These are phyloP conservation scores for Haliclystus octoradiatus DNA, from an alignment of 30 jellyfish, hydroid and myxozoan genomes.

Conservation along the genomic window DNA sequence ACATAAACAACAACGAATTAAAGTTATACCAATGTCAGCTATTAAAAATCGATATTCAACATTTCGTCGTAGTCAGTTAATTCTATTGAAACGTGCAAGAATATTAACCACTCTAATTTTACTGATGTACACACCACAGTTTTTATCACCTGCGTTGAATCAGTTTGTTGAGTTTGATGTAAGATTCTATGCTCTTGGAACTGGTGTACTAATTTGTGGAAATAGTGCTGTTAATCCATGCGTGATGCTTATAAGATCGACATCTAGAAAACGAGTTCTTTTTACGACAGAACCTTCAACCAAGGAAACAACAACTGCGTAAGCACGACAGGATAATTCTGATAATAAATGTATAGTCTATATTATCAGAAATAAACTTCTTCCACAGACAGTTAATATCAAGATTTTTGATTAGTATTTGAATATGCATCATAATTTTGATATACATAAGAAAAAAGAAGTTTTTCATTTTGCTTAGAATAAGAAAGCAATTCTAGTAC, in stretches of 20 bases:
- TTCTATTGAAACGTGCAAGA: not conserved
- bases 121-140: not conserved
- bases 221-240: not conserved
- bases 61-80: not conserved
- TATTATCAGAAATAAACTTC: too few species aligned
- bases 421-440: too few species aligned
- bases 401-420: too few species aligned
- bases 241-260: not conserved
- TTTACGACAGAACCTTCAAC: not conserved
- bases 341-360: too few species aligned
- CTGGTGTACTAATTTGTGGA: not conserved
- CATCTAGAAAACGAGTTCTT: not conserved
- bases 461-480: too few species aligned
- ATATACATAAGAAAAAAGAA: too few species aligned
- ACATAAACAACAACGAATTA: not conserved
- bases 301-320: too few species aligned
- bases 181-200: not conserved
- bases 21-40: not conserved
- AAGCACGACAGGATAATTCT: too few species aligned
- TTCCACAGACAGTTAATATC: too few species aligned
- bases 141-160: not conserved
- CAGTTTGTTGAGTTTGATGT: not conserved
- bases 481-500: too few species aligned
- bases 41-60: not conserved
- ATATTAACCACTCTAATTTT: not conserved